Base-by-base conservation (phyloP, 2,888 invertebrate genomes). In the Phortica magna region DNA sequence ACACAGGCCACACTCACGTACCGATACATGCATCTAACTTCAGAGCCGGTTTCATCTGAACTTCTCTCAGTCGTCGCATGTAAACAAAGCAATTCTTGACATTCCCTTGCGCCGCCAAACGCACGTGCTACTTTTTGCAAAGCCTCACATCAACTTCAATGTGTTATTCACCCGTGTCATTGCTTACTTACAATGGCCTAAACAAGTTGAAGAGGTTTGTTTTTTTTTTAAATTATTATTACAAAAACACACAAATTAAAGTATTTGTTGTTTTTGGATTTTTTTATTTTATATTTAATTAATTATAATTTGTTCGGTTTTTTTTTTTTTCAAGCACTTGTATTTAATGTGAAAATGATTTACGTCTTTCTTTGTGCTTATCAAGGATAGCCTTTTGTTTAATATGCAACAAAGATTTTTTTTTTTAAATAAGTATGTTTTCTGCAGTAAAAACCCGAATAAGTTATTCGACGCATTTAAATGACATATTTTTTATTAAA, bases 171-270 rank as follows among this genome's bases (percentile, higher is more conserved):
- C n/a, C 17, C 42, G 42, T 41, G 2, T 48, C 48, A 12, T 17
- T 41, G 67, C 22, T n/a, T n/a, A 48, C n/a, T 48, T 43, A 31
- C 31, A 31, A 31, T 68, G 48, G 42, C 2, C n/a, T 22, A 68
- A 68, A n/a, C 43, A 48, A 68, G 43, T 68, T 43, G 7, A 68
- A 68, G 43, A 17, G 68, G 17, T 68, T 65, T 65, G 1, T 65
- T 31, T 31, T 31, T 31, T 31, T n/a, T n/a, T n/a, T n/a, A n/a
- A n/a, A 31, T 4, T 4, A 31, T 31, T 31, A 31, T 31, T 31
- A 31, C 31, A 31, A 31, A 31, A 31, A 31, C 31, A 31, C 31
- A 31, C 31, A 48, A 48, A 48, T 48, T 48, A 48, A 48, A 48
- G 48, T 6, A 48, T 48, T 61, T 22, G 22, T 64, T 31, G 31